A percentile compares a stretch with the other conserved stretches of the same genome.
Conservation (phyloP, 2,113 vertebrate genomes). For the Cavia porcellus region DNA sequence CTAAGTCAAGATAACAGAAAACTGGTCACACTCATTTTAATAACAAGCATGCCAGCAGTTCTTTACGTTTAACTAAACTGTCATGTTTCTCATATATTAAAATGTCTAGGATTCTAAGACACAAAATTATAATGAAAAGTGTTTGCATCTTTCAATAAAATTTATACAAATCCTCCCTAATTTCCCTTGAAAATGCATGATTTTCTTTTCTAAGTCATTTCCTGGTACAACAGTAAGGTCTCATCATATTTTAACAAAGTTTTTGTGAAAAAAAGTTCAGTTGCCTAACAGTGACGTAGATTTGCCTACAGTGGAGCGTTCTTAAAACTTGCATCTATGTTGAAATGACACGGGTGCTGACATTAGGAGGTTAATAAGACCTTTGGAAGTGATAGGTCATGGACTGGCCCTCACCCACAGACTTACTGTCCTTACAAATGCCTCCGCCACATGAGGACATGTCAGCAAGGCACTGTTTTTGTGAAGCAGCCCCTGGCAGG, state of each 20-base stretch:
- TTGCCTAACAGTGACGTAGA: neutral
- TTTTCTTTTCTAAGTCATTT: neutral
- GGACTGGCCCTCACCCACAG: no score
- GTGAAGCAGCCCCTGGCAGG: neutral
- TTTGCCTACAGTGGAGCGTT: neutral
- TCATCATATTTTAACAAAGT: neutral
- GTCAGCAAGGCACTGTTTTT: no score
- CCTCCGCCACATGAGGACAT: no score
- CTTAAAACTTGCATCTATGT: neutral
- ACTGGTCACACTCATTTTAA: neutral
- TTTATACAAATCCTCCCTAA: neutral
- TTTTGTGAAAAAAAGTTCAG: neutral
- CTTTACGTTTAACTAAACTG: neutral
- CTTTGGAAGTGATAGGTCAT: neutral
- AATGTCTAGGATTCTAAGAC: neutral
- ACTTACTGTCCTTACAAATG: neutral
- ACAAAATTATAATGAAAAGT: neutral
- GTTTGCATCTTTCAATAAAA: neutral
- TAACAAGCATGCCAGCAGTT: neutral
- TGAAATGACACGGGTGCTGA: neutral
- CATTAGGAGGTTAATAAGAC: neutral
- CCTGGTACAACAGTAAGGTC: neutral
- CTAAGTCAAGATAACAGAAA: constrained; percentile 9
- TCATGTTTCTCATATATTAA: neutral
- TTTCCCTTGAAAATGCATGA: constrained; percentile 22